Conservation (phyloP, 2,888 invertebrate species). For the Amphiduros pacificus region DNA sequence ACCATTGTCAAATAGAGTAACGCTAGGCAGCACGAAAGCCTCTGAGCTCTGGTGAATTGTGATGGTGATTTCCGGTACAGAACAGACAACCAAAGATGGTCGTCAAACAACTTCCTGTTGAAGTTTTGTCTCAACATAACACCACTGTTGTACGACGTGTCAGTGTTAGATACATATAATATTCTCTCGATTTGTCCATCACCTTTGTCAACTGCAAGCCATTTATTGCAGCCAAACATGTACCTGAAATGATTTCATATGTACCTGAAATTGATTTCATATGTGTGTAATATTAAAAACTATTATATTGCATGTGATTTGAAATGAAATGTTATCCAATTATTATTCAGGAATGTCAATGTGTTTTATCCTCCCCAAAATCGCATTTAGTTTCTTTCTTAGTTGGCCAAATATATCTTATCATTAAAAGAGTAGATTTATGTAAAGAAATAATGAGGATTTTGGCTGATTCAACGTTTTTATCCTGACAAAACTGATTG, state of each 20-base stretch:
- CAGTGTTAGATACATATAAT: neutral
- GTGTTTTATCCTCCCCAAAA: too few species aligned
- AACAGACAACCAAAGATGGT: neutral
- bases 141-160: neutral
- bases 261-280: too few species aligned
- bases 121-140: neutral
- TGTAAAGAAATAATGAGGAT: too few species aligned
- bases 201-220: neutral
- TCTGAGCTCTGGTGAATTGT: conserved; percentile 56
- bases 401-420: neutral
- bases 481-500: neutral
- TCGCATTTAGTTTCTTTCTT: too few species aligned
- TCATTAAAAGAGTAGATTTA: too few species aligned
- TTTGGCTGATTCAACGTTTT: neutral
- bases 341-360: too few species aligned
- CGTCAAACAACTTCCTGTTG: neutral
- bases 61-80: conserved; percentile 30
- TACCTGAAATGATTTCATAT: too few species aligned
- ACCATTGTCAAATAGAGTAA: conserved; percentile 43
- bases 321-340: too few species aligned
- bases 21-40: conserved; percentile 39
- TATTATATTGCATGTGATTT: too few species aligned
- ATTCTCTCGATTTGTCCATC: neutral
- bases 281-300: too few species aligned
- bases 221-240: neutral